phyloP scores from a whole-genome alignment of 2,113 vertebrate genomes.

The Cairina moschata region DNA sequence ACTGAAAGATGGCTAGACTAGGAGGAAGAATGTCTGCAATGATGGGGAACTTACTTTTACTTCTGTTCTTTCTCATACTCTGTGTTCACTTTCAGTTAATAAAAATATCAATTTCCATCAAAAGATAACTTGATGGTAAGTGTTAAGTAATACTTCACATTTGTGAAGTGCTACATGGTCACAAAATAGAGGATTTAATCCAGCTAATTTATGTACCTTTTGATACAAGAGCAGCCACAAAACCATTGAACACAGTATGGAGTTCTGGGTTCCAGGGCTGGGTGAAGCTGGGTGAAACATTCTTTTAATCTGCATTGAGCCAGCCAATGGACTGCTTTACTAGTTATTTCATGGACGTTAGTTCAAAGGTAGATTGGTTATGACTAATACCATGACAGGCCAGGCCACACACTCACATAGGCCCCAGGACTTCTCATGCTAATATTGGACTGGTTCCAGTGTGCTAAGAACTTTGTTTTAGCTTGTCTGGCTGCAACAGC shows the following conservation, averaged over 20 bases:
- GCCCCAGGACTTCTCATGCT: neutral
- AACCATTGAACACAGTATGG: neutral
- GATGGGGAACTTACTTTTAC: neutral
- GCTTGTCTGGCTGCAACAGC: neutral
- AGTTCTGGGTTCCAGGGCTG: neutral
- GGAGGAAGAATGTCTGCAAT: neutral
- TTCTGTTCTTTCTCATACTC: neutral
- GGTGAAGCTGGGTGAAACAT: neutral
- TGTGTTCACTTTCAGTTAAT: neutral
- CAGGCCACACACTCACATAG: neutral
- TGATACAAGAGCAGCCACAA: neutral
- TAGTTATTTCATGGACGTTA: neutral
- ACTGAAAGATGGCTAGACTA: neutral
- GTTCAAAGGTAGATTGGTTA: neutral
- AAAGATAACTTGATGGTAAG: neutral
- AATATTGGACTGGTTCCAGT: neutral
- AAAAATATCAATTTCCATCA: neutral
- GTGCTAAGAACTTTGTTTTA: neutral
- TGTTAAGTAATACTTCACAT: neutral
- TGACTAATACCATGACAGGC: neutral
- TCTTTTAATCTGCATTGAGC: neutral
- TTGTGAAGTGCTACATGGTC: neutral
- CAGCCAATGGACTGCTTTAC: neutral
- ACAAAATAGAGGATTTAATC: neutral
- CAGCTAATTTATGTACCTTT: neutral